These are phyloP conservation scores for Trachops cirrhosus DNA, from an alignment of 2,797 vertebrate species.

Conservation along the genomic window DNA sequence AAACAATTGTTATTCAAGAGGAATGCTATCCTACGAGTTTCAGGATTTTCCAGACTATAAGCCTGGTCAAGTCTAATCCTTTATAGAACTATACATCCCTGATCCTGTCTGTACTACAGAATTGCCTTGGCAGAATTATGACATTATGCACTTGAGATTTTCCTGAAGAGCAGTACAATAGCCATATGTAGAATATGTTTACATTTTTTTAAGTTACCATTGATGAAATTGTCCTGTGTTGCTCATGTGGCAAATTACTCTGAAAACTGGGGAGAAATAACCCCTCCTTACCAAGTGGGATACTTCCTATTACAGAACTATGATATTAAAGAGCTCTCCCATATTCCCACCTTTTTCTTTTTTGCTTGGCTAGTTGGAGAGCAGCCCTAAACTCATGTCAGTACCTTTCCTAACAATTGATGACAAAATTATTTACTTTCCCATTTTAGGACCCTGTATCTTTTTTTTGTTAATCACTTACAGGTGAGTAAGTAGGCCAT, in stretches of 20 bases:
- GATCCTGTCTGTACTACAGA: not conserved
- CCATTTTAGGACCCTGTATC: not conserved
- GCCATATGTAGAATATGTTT: not conserved
- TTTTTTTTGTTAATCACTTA: slow-evolving; percentile 1
- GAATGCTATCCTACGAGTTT: not conserved
- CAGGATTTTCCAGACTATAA: not conserved
- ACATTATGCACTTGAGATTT: not conserved
- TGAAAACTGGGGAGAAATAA: not conserved
- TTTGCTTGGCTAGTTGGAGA: not conserved
- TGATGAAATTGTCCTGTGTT: not conserved
- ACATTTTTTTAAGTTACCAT: not conserved
- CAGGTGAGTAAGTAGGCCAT: not conserved
- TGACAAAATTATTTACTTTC: not conserved
- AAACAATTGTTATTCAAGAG: not conserved
- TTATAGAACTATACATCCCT: not conserved
- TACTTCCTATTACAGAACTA: not conserved
- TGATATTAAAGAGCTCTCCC: not conserved
- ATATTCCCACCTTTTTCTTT: not conserved
- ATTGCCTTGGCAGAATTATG: not conserved
- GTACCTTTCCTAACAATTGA: not conserved
- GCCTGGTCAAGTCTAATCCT: not conserved
- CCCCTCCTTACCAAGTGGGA: not conserved
- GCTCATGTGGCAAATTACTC: not conserved
- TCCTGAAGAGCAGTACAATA: not conserved
- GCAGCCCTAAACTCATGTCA: not conserved